phyloP scores from a whole-genome alignment of 1,140 invertebrate genomes.

The Globodera rostochiensis region DNA sequence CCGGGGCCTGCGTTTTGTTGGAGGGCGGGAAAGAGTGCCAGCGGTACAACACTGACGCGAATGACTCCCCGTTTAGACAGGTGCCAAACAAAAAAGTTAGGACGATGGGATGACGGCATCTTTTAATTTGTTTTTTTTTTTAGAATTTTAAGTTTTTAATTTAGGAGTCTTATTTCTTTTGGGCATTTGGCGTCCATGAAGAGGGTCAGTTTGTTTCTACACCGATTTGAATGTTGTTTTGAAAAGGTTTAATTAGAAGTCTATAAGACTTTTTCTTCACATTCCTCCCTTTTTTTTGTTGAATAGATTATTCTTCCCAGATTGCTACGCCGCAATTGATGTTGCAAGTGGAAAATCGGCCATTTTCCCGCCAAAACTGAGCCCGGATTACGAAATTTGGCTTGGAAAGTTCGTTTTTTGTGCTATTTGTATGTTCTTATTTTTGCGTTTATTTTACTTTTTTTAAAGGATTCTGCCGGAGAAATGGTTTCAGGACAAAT shows the following conservation, averaged over 20 bases:
- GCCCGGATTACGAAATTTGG: constrained; percentile 61
- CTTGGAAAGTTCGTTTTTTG: constrained; percentile 55
- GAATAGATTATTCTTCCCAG: constrained; percentile 1
- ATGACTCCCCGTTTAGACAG: constrained; percentile 61
- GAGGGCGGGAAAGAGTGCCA: constrained; percentile 58
- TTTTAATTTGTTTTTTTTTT: constrained; percentile 12
- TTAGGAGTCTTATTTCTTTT: constrained; percentile 65
- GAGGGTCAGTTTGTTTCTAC: not conserved
- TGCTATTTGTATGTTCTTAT: constrained; percentile 1
- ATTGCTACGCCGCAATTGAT: constrained; percentile 57
- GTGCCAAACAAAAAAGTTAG: constrained; percentile 7
- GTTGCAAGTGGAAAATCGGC: constrained; percentile 51
- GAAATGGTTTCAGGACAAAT: constrained; percentile 60
- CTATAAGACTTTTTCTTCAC: no score
- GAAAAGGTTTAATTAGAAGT: no score
- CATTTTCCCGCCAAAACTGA: constrained; percentile 58
- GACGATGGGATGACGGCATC: not conserved
- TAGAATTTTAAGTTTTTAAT: not conserved
- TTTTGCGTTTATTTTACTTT: constrained; percentile 9
- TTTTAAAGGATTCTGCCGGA: constrained; percentile 58
- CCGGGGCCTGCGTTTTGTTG: constrained; percentile 48
- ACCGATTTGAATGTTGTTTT: no score
- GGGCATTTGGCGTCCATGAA: constrained; percentile 65
- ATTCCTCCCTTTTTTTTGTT: not conserved
- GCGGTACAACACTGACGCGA: constrained; percentile 62